Evolutionary conservation across 1,140 invertebrate genomes (phyloP).

Genomic region (Hesperophylax magnus): DNA sequence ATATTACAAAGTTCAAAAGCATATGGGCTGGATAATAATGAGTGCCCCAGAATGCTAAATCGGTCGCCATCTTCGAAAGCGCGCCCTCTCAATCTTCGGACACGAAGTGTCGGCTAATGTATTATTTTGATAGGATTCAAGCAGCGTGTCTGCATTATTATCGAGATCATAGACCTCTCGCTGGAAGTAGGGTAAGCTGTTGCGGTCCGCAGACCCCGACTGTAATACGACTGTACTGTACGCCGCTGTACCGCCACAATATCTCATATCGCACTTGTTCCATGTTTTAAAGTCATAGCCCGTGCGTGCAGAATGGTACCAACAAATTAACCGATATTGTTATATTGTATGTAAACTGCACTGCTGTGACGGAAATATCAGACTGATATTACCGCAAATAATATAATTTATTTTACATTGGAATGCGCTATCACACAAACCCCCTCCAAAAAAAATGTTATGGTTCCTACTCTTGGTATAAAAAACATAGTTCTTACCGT

Average conservation of each 20-base stretch:
- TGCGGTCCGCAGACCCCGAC: conserved; percentile 11
- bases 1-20: too few relatives aligned
- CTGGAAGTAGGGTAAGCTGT: conserved; percentile 14
- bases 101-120: conserved; percentile 16
- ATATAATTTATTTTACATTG: background rate
- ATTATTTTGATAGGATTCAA: conserved; percentile 23
- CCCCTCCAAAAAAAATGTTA: too few relatives aligned
- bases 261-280: conserved; percentile 13
- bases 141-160: background rate
- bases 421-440: too few relatives aligned
- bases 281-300: background rate
- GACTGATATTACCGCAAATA: background rate
- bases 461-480: too few relatives aligned
- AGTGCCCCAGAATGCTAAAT: background rate
- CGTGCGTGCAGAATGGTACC: conserved; percentile 17
- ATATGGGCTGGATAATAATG: background rate
- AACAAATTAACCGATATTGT: background rate
- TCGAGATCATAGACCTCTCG: conserved; percentile 14
- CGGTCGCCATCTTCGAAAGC: background rate
- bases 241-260: background rate
- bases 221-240: background rate
- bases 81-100: background rate
- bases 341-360: too few relatives aligned
- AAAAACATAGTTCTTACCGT: too few relatives aligned
- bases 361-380: too few relatives aligned